These are phyloP conservation scores for Myanophis thanlyinensis DNA, from an alignment of 2,113 vertebrate species.

Conservation along the genomic window DNA sequence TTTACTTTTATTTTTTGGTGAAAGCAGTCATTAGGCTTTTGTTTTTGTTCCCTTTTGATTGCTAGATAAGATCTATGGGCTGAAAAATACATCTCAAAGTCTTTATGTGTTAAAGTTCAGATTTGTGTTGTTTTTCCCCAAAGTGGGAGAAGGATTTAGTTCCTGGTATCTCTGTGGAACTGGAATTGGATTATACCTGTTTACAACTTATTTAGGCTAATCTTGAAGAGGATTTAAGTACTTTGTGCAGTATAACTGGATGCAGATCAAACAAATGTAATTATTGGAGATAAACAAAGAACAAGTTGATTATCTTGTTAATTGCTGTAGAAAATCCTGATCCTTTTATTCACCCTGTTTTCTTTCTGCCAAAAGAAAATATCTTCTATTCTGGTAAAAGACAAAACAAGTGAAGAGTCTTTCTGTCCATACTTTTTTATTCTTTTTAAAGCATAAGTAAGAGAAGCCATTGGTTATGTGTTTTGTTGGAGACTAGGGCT, in stretches of 20 bases:
- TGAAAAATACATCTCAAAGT: neutral
- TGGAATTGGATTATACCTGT: neutral
- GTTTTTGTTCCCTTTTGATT: neutral
- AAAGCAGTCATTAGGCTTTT: neutral
- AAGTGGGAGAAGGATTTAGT: neutral
- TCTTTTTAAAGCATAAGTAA: conserved; percentile 29
- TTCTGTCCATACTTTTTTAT: neutral
- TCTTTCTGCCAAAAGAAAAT: neutral
- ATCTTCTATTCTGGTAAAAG: neutral
- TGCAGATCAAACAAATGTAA: neutral
- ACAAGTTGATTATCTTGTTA: neutral
- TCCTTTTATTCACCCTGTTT: neutral
- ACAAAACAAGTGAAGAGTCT: neutral
- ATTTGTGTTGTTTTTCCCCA: neutral
- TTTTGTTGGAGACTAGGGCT: neutral
- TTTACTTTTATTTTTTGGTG: neutral
- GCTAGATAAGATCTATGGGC: neutral
- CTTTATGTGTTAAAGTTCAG: neutral
- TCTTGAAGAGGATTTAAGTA: neutral
- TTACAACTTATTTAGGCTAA: neutral
- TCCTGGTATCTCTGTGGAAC: neutral
- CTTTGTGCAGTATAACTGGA: neutral
- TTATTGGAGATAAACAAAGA: neutral
- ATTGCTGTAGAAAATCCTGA: neutral
- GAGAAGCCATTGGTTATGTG: neutral